These are phyloP conservation scores for Cosmorhoe ocellata DNA, from an alignment of 2,888 invertebrate genomes.

Conservation along the genomic window DNA sequence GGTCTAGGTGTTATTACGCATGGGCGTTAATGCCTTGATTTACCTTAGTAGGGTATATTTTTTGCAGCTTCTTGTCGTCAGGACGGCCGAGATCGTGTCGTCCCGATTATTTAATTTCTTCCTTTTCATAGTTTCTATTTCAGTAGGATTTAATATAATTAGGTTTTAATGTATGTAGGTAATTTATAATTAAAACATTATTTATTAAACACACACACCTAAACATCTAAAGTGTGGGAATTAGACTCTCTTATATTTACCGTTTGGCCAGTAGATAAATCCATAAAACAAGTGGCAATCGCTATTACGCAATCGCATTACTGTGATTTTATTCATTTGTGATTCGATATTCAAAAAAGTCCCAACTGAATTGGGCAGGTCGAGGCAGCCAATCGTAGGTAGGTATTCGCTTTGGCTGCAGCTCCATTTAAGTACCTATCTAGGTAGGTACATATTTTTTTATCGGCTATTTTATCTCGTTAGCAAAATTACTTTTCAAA, in stretches of 20 bases:
- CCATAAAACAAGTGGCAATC: neutral
- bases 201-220: slow-evolving; percentile 19
- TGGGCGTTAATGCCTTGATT: neutral
- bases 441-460: too few species aligned
- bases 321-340: too few species aligned
- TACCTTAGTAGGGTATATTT: neutral
- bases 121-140: slow-evolving; percentile 45
- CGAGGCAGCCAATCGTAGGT: too few species aligned
- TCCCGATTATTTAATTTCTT: slow-evolving; percentile 29
- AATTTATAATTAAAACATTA: slow-evolving; percentile 19
- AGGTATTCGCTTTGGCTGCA: too few species aligned
- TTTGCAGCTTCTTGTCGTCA: slow-evolving; percentile 6
- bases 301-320: neutral
- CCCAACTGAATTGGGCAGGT: too few species aligned
- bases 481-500: too few species aligned
- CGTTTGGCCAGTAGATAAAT: neutral
- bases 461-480: too few species aligned
- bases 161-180: slow-evolving; percentile 23
- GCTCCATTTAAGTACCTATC: too few species aligned
- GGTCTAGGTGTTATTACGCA: too few species aligned
- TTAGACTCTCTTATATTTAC: neutral
- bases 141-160: slow-evolving; percentile 45
- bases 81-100: neutral
- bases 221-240: slow-evolving; percentile 16
- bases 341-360: too few species aligned